phyloP scores from a whole-genome alignment of 1,140 invertebrate genomes.

The Lysiphlebus fabarum region DNA sequence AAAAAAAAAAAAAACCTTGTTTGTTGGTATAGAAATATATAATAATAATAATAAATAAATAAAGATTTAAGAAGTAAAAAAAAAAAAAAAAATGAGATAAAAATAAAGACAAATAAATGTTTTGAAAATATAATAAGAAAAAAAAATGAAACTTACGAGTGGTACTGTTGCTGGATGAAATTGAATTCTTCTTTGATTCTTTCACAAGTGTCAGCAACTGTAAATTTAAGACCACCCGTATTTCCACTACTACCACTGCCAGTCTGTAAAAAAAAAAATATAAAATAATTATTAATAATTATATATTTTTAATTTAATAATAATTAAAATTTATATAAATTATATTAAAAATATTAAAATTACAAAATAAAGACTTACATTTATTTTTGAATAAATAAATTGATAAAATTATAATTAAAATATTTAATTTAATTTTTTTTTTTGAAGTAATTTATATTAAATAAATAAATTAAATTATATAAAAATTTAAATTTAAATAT shows the following conservation, averaged over 20 bases:
- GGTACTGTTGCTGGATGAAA: conserved; percentile 97
- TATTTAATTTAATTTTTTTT: too few species aligned
- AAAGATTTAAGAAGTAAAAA: too few species aligned
- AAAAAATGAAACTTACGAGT: conserved; percentile 77
- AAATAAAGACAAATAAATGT: not conserved
- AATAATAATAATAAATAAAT: not conserved
- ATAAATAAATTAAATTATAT: too few species aligned
- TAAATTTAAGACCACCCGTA: conserved; percentile 80
- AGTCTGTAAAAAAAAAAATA: conserved; percentile 65
- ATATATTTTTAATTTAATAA: too few species aligned
- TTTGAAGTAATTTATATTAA: too few species aligned
- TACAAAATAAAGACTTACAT: not conserved
- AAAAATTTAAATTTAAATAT: too few species aligned
- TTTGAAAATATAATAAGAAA: conserved; percentile 16
- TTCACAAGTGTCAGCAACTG: conserved; percentile 93
- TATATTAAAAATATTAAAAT: not conserved
- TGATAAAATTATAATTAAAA: too few species aligned
- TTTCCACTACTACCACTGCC: conserved; percentile 84
- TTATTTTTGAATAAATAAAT: too few species aligned
- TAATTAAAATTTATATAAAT: not conserved
- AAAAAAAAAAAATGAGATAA: conserved; percentile 8
- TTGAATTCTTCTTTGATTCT: conserved; percentile 99
- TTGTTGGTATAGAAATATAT: too few species aligned
- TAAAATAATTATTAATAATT: conserved; percentile 19
- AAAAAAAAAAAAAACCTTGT: conserved; percentile 24